Base-by-base conservation (phyloP, 64 coral and sea anemone species). In the Montipora capricornis region DNA sequence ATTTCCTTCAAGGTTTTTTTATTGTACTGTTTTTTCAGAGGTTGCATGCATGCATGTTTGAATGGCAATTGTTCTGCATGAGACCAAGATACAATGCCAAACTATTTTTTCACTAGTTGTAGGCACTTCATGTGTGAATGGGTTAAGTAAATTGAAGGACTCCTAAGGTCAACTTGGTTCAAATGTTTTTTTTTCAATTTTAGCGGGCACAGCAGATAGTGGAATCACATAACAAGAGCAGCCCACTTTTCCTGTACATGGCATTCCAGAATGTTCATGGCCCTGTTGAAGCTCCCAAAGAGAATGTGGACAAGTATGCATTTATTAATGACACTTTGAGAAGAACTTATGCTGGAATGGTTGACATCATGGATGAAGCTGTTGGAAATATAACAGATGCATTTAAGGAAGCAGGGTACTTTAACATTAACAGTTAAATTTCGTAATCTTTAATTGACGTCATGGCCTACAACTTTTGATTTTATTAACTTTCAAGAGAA, bases 241-340 rank as follows among this genome's bases (percentile, higher is more conserved):
- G 61, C 20, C 96, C 96, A 0, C 49, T 98, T 71, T 98, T 98
- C 75, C 87, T 98, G 55, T 98, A 98, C 74, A 81, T 98, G 44
- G 89, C 96, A 14, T 98, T 93, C 48, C 96, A 98, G 80, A 94
- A 94, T 75, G 93, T 94, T 13, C 96, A 98, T 68, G 61, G 78
- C 12, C 96, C 96, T 19, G 83, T 98, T 3, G 90, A 98, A 82
- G 96, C 93, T 19, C 93, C 96, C 44, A 50, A 94, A 20, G 58
- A 77, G 37, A 84, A 92, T 61, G 24, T 94, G 3, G 88, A 97
- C 55, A 85, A 68, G 22, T 94, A 97, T 17, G 80, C 68, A 12
- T 87, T 87, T 49, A 98, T 98, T 80, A 17, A 86, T 2, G 89
- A 98, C 20, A 46, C 84, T 2, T 50, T 69, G 52, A 91, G 96